phyloP scores from a whole-genome alignment of 2,797 vertebrate genomes.

The Gila robusta region DNA sequence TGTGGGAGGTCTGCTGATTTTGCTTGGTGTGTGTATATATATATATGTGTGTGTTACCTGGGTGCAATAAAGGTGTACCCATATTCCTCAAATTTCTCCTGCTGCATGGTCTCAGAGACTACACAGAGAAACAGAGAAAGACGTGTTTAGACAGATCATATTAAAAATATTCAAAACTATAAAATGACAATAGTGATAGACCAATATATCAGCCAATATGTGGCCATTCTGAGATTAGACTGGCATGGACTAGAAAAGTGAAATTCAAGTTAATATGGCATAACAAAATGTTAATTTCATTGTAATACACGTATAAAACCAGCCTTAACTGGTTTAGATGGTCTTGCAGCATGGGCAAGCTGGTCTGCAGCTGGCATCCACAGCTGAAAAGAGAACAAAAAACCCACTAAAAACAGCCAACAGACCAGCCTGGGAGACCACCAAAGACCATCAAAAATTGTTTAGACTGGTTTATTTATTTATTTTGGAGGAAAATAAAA shows the following conservation, averaged over 20 bases:
- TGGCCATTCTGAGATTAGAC: not conserved
- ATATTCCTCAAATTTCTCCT: conserved; percentile 88
- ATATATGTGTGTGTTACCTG: conserved; percentile 79
- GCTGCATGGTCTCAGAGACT: conserved; percentile 89
- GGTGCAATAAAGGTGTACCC: conserved; percentile 94
- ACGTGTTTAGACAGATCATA: not conserved
- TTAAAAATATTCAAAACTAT: not conserved
- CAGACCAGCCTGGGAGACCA: not conserved
- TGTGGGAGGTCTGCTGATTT: conserved; percentile 43
- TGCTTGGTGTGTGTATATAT: not conserved
- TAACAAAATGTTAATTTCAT: not conserved
- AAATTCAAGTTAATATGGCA: not conserved
- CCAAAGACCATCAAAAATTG: not conserved
- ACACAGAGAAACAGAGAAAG: conserved; percentile 65
- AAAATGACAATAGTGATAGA: not conserved
- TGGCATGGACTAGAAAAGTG: not conserved
- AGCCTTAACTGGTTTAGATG: not conserved
- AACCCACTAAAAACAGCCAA: not conserved
- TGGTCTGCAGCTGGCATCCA: not conserved
- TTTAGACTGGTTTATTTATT: not conserved
- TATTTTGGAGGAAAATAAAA: not conserved
- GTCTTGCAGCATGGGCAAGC: not conserved
- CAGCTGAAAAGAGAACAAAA: not conserved
- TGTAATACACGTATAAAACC: too few relatives aligned
- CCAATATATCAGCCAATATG: not conserved